Base-by-base conservation (phyloP, 2,797 vertebrate species). In the Mus minutoides region DNA sequence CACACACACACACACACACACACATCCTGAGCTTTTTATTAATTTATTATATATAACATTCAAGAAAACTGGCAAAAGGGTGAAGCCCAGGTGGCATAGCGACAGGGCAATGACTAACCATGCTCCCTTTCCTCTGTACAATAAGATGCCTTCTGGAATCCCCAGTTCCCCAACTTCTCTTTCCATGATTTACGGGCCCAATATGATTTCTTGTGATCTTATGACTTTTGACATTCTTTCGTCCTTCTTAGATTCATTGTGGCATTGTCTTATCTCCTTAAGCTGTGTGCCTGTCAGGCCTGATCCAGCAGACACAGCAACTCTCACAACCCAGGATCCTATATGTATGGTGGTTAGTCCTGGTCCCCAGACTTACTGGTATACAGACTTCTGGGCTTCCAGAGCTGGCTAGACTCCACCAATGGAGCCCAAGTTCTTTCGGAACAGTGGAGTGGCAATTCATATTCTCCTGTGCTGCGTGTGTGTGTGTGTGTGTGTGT, bases 241-340 rank as follows among this genome's bases (percentile, higher is more conserved):
- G 60, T 64, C 26, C n/a, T 40, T 73, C 73, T 82, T 54, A 49
- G 58, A 62, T 64, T 37, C 40, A 88, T 34, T n/a, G 37, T 49
- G 76, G 71, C 22, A 5, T 0, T 26, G 8, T 17, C 64, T 87
- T 4, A 2, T n/a, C 78, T 90, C 56, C 84, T 34, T 43, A 71
- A 76, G 26, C 46, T 26, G 58, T 16, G 24, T 17, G 31, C 60
- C 62, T 19, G 16, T 37, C 37, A 22, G 85, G 64, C 40, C n/a
- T 12, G 46, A 22, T 13, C 40, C 19, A 1, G 3, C 3, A 29
- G 19, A 19, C 19, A 64, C 34, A 62, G 67, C 0, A 0, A 19
- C 24, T 75, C 37, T 29, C 12, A 8, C 5, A 40, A 87, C 21
- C 0, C 37, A 34, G 3, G 58, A 21, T 78, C 73, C 52, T n/a